Evolutionary conservation across 2,888 invertebrate species (phyloP).

Genomic region (Chelonus formosanus): DNA sequence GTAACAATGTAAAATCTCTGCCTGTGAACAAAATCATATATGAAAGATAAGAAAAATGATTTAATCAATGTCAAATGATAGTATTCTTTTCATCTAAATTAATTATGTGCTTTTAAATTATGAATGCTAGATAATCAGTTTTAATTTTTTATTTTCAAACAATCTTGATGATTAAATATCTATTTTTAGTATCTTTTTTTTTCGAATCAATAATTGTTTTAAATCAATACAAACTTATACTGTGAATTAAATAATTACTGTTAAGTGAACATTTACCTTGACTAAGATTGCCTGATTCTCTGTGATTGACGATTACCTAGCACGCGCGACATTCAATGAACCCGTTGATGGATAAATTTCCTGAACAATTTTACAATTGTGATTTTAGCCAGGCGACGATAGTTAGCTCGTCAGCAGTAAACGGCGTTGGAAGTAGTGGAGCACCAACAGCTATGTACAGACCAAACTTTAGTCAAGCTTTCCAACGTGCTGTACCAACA

Average conservation of each 20-base stretch:
- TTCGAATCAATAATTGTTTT: too few species aligned
- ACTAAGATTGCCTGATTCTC: constrained; percentile 24
- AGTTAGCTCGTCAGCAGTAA: constrained; percentile 66
- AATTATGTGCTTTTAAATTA: too few species aligned
- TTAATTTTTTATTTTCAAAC: too few species aligned
- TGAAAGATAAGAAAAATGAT: too few species aligned
- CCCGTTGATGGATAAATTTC: constrained; percentile 29
- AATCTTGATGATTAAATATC: too few species aligned
- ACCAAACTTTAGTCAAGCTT: constrained; percentile 78
- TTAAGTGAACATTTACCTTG: constrained; percentile 18
- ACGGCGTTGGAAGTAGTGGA: constrained; percentile 62
- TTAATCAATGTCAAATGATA: too few species aligned
- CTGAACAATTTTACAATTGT: constrained; percentile 30
- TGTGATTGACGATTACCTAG: constrained; percentile 20
- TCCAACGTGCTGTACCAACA: constrained; percentile 70
- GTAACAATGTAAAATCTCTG: not conserved
- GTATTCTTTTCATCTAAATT: too few species aligned
- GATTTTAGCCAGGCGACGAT: constrained; percentile 70
- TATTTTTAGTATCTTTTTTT: too few species aligned
- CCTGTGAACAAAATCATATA: not conserved
- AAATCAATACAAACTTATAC: not conserved
- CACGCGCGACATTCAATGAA: constrained; percentile 24
- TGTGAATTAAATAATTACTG: not conserved
- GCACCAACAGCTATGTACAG: constrained; percentile 75
- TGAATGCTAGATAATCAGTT: too few species aligned